phyloP scores from a whole-genome alignment of 1,140 invertebrate species.

The Phthorimaea operculella region DNA sequence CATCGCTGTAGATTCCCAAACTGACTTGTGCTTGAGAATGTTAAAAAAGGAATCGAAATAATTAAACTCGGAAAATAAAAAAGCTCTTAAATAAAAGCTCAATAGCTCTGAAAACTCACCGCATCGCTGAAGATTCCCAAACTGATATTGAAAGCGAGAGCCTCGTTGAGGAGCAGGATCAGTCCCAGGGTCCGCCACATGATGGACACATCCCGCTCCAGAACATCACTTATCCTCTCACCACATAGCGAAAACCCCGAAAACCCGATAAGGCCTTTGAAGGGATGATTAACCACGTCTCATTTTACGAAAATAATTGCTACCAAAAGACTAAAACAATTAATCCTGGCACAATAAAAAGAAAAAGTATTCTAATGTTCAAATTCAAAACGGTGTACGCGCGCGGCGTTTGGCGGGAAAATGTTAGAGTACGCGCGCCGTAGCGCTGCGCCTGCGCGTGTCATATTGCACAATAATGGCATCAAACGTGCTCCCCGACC shows the following conservation, averaged over 20 bases:
- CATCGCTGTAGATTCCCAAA: no score
- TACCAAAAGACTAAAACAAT: not conserved
- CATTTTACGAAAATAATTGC: not conserved
- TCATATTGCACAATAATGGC: conserved; percentile 42
- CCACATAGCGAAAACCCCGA: conserved; percentile 12
- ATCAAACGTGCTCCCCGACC: conserved; percentile 4
- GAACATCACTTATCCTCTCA: conserved; percentile 20
- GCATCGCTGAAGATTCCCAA: conserved; percentile 28
- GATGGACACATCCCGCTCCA: conserved; percentile 34
- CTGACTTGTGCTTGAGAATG: no score
- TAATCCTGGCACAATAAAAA: conserved; percentile 2
- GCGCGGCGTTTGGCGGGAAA: conserved; percentile 47
- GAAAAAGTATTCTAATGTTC: not conserved
- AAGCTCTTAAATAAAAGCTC: no score
- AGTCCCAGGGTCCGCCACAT: conserved; percentile 44
- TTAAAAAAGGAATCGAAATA: no score
- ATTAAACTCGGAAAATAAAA: no score
- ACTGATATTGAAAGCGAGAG: conserved; percentile 36
- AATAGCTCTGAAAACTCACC: no score
- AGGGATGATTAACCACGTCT: not conserved
- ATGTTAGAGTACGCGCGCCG: conserved; percentile 45
- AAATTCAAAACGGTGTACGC: conserved; percentile 12
- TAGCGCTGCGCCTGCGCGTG: conserved; percentile 40
- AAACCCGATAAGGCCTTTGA: not conserved
- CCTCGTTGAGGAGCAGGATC: conserved; percentile 43